These are phyloP conservation scores for Suillia variegata DNA, from an alignment of 2,888 invertebrate species.

Conservation along the genomic window DNA sequence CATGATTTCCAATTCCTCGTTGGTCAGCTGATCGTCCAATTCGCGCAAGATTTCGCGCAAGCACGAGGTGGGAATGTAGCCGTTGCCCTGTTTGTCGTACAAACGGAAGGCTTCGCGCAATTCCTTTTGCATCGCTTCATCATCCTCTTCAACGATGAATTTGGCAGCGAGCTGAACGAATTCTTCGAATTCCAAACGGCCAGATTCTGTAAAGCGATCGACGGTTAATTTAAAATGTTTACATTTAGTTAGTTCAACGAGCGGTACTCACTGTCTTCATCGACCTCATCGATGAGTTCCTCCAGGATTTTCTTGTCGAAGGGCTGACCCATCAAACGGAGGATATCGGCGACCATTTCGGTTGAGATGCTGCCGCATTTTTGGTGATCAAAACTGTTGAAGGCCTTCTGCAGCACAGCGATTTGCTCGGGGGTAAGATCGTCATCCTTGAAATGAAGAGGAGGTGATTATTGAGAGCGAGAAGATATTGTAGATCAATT, in stretches of 20 bases:
- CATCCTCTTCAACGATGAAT: constrained; percentile 97
- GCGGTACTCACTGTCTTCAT: constrained; percentile 92
- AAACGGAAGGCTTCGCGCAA: constrained; percentile 98
- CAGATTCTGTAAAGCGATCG: constrained; percentile 74
- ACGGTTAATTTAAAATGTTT: background rate
- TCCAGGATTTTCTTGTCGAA: constrained; percentile 95
- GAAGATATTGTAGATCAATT: too few relatives aligned
- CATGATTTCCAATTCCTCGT: constrained; percentile 94
- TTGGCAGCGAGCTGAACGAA: constrained; percentile 95
- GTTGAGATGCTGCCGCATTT: constrained; percentile 93
- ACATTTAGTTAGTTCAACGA: background rate
- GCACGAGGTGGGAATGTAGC: constrained; percentile 91
- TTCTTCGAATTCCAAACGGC: constrained; percentile 94
- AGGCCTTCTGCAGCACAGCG: constrained; percentile 91
- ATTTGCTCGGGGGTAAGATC: constrained; percentile 92
- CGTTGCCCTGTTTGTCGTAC: constrained; percentile 97
- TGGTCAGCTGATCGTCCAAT: constrained; percentile 93
- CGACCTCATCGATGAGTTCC: constrained; percentile 96
- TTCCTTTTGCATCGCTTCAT: constrained; percentile 97
- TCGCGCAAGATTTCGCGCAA: constrained; percentile 93
- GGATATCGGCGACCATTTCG: constrained; percentile 93
- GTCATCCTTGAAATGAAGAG: constrained; percentile 75
- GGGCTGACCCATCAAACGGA: constrained; percentile 95
- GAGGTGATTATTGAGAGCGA: background rate
- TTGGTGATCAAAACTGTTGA: constrained; percentile 95